Conservation (phyloP, 2,888 invertebrate genomes). For the Pollenia amentaria region DNA sequence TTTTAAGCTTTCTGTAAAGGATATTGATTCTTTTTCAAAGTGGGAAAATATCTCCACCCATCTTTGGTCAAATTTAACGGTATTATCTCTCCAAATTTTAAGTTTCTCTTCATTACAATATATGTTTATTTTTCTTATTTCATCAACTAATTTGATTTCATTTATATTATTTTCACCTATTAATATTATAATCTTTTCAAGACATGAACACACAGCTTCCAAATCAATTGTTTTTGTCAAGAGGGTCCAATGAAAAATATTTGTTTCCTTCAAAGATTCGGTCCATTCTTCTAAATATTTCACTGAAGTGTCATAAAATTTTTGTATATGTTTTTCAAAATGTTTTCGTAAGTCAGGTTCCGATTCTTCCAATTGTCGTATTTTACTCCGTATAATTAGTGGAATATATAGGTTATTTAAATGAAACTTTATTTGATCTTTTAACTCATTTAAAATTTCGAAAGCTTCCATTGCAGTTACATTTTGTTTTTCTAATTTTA, state of each 20-base stretch:
- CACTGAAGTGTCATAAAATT: conserved; percentile 51
- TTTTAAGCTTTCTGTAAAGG: conserved; percentile 20
- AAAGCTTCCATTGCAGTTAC: conserved; percentile 54
- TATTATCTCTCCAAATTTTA: conserved; percentile 38
- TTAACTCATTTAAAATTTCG: conserved; percentile 24
- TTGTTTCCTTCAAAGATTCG: conserved; percentile 50
- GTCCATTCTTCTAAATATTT: conserved; percentile 63
- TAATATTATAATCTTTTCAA: too few relatives aligned
- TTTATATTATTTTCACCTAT: neutral
- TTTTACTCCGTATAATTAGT: conserved; percentile 45
- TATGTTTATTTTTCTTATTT: conserved; percentile 61
- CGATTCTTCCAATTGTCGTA: conserved; percentile 42
- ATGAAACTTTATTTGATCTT: conserved; percentile 28
- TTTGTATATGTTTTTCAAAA: conserved; percentile 47
- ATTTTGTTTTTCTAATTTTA: conserved; percentile 59
- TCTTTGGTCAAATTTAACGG: conserved; percentile 57
- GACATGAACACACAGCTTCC: too few relatives aligned
- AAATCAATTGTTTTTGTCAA: too few relatives aligned
- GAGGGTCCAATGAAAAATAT: conserved; percentile 25
- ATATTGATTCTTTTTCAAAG: conserved; percentile 62
- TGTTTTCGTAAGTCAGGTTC: conserved; percentile 44
- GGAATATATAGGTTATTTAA: conserved; percentile 55
- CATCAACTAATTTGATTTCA: conserved; percentile 54
- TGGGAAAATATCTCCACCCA: conserved; percentile 59
- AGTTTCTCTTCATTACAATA: conserved; percentile 42